phyloP scores from a whole-genome alignment of 2,113 vertebrate genomes.

The Vidua chalybeata region DNA sequence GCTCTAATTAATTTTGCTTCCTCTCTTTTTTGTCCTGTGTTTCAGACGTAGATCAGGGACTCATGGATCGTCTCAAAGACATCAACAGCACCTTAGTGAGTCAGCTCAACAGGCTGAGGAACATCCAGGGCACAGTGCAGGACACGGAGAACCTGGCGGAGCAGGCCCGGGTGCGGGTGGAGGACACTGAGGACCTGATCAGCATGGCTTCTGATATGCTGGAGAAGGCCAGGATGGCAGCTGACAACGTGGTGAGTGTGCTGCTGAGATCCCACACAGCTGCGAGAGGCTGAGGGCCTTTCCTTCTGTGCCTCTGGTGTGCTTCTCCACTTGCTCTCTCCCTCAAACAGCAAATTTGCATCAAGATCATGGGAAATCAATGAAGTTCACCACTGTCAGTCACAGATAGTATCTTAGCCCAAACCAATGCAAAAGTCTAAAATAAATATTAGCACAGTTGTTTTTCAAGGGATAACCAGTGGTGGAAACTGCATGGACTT shows the following conservation, averaged over 20 bases:
- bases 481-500: background rate
- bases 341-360: background rate
- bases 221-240: slow-evolving; percentile 86
- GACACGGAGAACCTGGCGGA: slow-evolving; percentile 83
- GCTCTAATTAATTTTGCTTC: background rate
- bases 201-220: slow-evolving; percentile 85
- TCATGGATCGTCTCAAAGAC: slow-evolving; percentile 87
- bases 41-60: slow-evolving; percentile 86
- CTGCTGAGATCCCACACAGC: background rate
- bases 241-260: slow-evolving; percentile 87
- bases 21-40: background rate
- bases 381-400: background rate
- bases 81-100: slow-evolving; percentile 87
- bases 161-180: slow-evolving; percentile 80
- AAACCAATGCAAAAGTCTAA: background rate
- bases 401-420: background rate
- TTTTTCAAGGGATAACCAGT: background rate
- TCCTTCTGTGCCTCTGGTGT: background rate
- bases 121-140: slow-evolving; percentile 84
- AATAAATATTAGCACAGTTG: background rate
- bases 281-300: background rate
- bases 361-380: background rate
- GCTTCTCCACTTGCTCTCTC: background rate
- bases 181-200: slow-evolving; percentile 83
- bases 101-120: slow-evolving; percentile 90